Evolutionary conservation across 2,797 vertebrate genomes (phyloP), one percentile per base, ranked within the genome.

Genomic region (Hoplostethus atlanticus): DNA sequence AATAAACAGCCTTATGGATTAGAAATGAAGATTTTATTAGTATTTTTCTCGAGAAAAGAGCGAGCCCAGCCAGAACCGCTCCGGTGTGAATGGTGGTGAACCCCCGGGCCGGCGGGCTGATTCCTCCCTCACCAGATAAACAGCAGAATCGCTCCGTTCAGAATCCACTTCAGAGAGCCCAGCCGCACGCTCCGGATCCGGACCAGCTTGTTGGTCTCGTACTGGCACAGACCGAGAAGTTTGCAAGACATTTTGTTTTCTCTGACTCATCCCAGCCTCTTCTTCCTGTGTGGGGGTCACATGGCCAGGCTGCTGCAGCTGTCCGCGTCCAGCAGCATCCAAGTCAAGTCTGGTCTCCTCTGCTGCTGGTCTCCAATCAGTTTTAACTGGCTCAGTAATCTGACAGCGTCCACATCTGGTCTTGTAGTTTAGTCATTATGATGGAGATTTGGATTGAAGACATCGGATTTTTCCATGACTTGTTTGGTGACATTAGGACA

Each of bases 151-250:
- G 72, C 9, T 12, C 48, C 7, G 64, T 93, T 95, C 50, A 95
- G 70, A 5, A 71, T n/a, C 94, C 90, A 95, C 88, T 94, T 96
- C 17, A 96, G 28, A 0, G 90, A 93, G 6, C 94, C 94, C 1
- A 95, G 95, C 65, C 81, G 91, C 64, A 80, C 31, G 61, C 94
- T 96, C 79, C 89, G 89, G 79, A 96, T 92, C 64, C 76, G 87
- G 56, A 93, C 82, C 48, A 95, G 87, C 85, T 95, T 97, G 36
- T 68, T 88, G 4, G 96, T 96, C 48, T 95, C 92, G 4, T 96
- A 95, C 70, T 92, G 87, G 64, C 92, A 93, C 9, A 94, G 7
- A 0, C 65, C 71, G 28, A 88, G 72, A n/a, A 87, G 13, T 3
- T 51, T 4, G 73, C 83, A 79, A 47, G 81, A 16, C 93, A 94